Percentiles rank a stretch among this genome's conserved stretches.
Evolutionary conservation across 2,888 invertebrate species (phyloP).

Genomic region (Leucoma salicis): DNA sequence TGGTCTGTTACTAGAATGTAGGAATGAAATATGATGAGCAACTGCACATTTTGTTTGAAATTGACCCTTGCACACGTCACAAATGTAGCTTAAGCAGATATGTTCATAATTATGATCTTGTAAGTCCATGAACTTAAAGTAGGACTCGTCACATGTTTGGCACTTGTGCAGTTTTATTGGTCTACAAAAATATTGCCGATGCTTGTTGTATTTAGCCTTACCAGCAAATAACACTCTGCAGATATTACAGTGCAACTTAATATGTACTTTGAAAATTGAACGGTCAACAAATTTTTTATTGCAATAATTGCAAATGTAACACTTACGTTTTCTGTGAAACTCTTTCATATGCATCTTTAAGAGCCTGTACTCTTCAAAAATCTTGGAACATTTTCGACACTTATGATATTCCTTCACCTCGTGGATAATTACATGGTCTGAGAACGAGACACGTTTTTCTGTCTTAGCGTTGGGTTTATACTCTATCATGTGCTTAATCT

Average conservation of each 20-base stretch:
- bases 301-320: constrained; percentile 71
- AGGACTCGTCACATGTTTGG: constrained; percentile 47
- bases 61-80: constrained; percentile 67
- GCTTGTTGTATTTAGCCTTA: constrained; percentile 46
- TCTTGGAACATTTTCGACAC: constrained; percentile 65
- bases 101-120: constrained; percentile 69
- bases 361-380: constrained; percentile 53
- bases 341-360: constrained; percentile 57
- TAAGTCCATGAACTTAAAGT: constrained; percentile 59
- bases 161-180: constrained; percentile 53
- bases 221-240: constrained; percentile 49
- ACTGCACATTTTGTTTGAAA: constrained; percentile 55
- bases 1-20: constrained; percentile 53
- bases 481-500: constrained; percentile 62
- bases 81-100: constrained; percentile 42
- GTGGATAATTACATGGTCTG: constrained; percentile 64
- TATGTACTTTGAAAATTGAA: constrained; percentile 68
- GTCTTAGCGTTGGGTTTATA: constrained; percentile 43
- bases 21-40: constrained; percentile 56
- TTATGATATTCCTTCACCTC: constrained; percentile 63
- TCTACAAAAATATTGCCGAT: constrained; percentile 50
- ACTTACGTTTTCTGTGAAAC: constrained; percentile 64
- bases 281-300: constrained; percentile 61
- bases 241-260: constrained; percentile 64
- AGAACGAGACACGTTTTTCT: constrained; percentile 65